These are phyloP conservation scores for Horisme vitalbata DNA, from an alignment of 2,888 invertebrate genomes.

Conservation along the genomic window DNA sequence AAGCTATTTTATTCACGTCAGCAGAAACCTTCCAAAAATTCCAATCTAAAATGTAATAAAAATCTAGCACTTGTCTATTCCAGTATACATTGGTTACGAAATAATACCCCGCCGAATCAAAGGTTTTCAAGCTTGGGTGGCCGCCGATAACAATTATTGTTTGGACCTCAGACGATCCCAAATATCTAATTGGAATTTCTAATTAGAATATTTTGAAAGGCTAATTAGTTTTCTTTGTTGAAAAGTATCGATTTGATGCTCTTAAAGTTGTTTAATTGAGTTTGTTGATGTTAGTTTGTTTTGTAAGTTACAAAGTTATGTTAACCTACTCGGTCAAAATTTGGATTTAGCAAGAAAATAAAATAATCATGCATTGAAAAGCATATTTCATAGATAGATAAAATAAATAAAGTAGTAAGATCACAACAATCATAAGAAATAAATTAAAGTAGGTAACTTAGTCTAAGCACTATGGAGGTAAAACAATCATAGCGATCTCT, in stretches of 20 bases:
- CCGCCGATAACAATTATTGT: slow-evolving; percentile 74
- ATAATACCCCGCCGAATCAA: slow-evolving; percentile 62
- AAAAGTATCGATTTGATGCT: slow-evolving; percentile 37
- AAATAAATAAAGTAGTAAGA: no score
- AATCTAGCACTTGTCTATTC: slow-evolving; percentile 14
- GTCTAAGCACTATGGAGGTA: no score
- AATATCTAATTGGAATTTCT: slow-evolving; percentile 81
- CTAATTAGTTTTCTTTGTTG: slow-evolving; percentile 67
- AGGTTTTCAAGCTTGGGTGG: slow-evolving; percentile 63
- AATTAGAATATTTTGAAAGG: slow-evolving; percentile 59
- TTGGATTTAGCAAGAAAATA: no score
- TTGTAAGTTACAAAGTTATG: no score
- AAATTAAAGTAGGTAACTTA: no score
- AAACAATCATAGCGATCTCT: no score
- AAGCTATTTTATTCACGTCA: no score
- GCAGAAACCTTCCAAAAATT: neutral
- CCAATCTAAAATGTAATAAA: neutral
- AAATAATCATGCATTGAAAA: no score
- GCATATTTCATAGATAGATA: no score
- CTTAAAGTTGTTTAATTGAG: slow-evolving; percentile 5
- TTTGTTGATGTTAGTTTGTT: slow-evolving; percentile 9
- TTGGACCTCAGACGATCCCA: slow-evolving; percentile 66
- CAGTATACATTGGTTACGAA: slow-evolving; percentile 46
- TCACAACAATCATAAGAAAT: no score
- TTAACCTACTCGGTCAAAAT: no score